Evolutionary conservation across 2,888 invertebrate species (phyloP), one percentile per base, ranked within the genome.

Genomic region (Spisula solida): DNA sequence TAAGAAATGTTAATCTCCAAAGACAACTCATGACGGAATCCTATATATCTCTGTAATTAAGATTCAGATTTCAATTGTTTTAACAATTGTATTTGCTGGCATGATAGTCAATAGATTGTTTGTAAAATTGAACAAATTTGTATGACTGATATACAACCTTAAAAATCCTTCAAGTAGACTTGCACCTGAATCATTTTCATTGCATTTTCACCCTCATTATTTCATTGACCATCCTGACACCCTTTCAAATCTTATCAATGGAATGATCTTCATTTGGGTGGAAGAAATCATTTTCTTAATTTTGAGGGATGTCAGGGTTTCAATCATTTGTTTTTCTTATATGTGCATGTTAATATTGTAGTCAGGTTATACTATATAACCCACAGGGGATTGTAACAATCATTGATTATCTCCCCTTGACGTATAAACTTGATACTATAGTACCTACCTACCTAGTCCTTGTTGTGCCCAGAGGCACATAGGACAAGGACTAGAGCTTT

Each of bases 261-360:
- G 18, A 34, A 75, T 75, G 14, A 18, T 5, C 75, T 16, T 75
- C 18, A 31, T 31, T 75, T 6, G 6, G 12, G 75, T 34, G 34
- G 75, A 75, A 31, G 16, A 31, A 75, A 31, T 16, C 75, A 75
- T 75, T 75, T n/a, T 75, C 75, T 34, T 6, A 10, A 34, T 31
- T n/a, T 5, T 31, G 31, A 75, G 75, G 31, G 75, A 12, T 75
- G 34, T 75, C 75, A 31, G 34, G 31, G 34, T 75, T 12, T 31
- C 16, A n/a, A 29, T 70, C 70, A 25, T 20, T 31, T 78, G 31
- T 78, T 31, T 78, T 31, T 78, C n/a, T 31, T 78, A 78, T 31
- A 34, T 47, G 47, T 78, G 78, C 78, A 78, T 78, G 78, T 78
- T 41, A 34, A 78, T 70, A 51, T 25, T 66, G 25, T 66, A 66